Evolutionary conservation across 2,113 vertebrate genomes (phyloP).

Genomic region (Rhinolophus sinicus): DNA sequence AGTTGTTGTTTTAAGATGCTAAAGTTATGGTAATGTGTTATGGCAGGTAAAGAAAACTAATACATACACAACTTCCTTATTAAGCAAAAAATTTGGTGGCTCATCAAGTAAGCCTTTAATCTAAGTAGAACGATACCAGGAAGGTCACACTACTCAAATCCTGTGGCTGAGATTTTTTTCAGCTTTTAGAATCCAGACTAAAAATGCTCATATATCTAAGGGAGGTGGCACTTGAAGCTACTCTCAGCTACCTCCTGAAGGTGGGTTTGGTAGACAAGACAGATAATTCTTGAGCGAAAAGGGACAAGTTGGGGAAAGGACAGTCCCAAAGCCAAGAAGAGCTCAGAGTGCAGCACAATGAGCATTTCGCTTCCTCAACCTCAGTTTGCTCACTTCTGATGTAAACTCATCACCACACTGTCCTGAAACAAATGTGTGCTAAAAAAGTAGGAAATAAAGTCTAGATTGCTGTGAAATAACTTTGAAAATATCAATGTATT

Average conservation of each 20-base stretch:
- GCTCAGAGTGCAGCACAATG: background rate
- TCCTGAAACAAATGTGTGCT: background rate
- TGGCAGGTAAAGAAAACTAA: conserved; percentile 1
- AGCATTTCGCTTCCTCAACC: background rate
- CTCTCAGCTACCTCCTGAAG: background rate
- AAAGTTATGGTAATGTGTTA: background rate
- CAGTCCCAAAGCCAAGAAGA: background rate
- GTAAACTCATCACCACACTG: background rate
- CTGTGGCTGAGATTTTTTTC: background rate
- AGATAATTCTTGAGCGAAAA: background rate
- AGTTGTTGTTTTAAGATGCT: background rate
- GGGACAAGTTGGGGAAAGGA: background rate
- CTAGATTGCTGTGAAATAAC: background rate
- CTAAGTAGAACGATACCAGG: background rate
- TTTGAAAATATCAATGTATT: background rate
- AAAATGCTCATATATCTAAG: background rate
- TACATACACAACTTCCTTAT: background rate
- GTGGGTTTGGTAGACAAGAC: background rate
- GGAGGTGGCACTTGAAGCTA: background rate
- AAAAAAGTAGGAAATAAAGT: background rate
- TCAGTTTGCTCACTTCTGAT: background rate
- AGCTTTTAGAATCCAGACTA: conserved; percentile 15
- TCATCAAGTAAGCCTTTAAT: background rate
- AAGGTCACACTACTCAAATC: background rate
- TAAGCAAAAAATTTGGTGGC: background rate